Percentiles rank a stretch among this genome's conserved stretches.
phyloP scores from a whole-genome alignment of 64 coral and sea anemone genomes.

The Trachythela sp. region DNA sequence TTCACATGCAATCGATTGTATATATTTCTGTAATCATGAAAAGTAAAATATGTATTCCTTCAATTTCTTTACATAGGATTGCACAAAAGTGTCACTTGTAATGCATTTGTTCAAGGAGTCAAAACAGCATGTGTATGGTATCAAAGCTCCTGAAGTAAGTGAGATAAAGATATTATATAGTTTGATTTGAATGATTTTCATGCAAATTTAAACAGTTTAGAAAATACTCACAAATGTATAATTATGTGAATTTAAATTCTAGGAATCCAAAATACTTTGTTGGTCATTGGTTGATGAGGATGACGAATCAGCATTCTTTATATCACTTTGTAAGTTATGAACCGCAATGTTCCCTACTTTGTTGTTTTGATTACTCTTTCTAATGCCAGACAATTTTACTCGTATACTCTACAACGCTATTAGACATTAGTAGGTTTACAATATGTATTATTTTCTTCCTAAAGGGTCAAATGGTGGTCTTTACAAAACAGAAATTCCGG shows the following conservation, averaged over 20 bases:
- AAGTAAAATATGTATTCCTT: too few relatives aligned
- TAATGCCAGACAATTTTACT: background rate
- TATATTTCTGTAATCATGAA: too few relatives aligned
- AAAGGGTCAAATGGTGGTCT: constrained; percentile 5
- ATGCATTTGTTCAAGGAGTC: background rate
- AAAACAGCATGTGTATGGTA: background rate
- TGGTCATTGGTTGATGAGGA: background rate
- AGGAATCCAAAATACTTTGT: background rate
- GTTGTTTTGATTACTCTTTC: background rate
- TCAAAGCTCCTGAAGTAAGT: background rate
- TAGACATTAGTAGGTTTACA: too few relatives aligned
- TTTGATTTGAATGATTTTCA: background rate
- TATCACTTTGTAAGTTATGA: background rate
- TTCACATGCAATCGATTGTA: too few relatives aligned
- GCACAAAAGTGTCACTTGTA: background rate
- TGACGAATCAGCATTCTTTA: background rate
- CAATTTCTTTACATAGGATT: background rate
- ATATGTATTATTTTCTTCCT: background rate
- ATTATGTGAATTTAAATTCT: background rate
- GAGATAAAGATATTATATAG: background rate
- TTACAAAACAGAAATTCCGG: background rate
- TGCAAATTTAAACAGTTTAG: too few relatives aligned
- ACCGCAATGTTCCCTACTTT: too few relatives aligned
- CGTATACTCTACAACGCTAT: too few relatives aligned
- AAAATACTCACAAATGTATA: background rate